phyloP scores from a whole-genome alignment of 2,113 vertebrate genomes.

The Phrynosoma platyrhinos region DNA sequence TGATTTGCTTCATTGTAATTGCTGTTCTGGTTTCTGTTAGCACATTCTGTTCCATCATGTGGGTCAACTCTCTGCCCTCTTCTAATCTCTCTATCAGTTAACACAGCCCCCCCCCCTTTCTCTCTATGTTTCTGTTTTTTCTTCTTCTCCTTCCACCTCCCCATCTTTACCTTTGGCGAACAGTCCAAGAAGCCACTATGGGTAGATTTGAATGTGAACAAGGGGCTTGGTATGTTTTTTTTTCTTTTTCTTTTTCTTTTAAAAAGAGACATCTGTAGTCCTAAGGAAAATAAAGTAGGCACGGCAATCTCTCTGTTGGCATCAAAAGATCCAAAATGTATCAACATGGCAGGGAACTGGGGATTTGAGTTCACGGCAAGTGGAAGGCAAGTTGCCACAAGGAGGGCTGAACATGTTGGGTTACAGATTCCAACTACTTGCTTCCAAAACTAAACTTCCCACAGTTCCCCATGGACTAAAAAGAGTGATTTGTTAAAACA shows the following conservation, averaged over 20 bases:
- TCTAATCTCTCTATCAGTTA: not conserved
- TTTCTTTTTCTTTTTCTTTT: not conserved
- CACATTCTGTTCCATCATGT: not conserved
- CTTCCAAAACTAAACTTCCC: not conserved
- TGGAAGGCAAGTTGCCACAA: slow-evolving; percentile 9
- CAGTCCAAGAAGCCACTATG: not conserved
- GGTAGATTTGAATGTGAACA: not conserved
- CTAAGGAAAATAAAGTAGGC: slow-evolving; percentile 13
- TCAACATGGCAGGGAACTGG: not conserved
- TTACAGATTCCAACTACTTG: not conserved
- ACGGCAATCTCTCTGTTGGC: slow-evolving; percentile 28
- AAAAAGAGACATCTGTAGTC: not conserved
- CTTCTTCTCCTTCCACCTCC: not conserved
- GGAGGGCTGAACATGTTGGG: not conserved
- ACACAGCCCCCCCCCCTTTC: not conserved
- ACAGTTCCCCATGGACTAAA: not conserved
- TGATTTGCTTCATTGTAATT: not conserved
- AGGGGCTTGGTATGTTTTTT: not conserved
- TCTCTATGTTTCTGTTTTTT: not conserved
- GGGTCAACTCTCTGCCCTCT: slow-evolving; percentile 1
- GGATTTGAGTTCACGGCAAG: not conserved
- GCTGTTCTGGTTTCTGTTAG: not conserved
- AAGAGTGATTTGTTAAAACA: not conserved
- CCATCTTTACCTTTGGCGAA: not conserved
- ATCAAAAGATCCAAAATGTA: not conserved